Conservation (phyloP, 2,888 invertebrate genomes). For the Drosophila pseudotakahashii region DNA sequence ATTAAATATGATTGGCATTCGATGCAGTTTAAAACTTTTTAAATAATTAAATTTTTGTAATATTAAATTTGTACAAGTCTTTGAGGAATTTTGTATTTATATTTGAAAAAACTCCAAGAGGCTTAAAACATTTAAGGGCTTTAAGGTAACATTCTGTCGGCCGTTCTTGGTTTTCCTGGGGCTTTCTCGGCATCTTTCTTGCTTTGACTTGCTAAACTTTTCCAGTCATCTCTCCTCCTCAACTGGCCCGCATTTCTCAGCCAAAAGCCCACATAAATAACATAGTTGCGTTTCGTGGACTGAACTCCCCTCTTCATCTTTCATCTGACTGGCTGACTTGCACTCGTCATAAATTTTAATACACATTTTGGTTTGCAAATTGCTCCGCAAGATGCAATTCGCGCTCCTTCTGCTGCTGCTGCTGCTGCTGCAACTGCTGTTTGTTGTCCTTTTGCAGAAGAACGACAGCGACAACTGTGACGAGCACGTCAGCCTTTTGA, state of each 20-base stretch:
- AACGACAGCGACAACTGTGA: conserved; percentile 70
- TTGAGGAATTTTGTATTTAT: no score
- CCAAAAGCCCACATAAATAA: conserved; percentile 45
- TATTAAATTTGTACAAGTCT: no score
- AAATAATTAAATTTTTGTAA: background rate
- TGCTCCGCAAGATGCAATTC: conserved; percentile 74
- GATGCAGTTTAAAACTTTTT: no score
- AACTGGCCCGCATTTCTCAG: conserved; percentile 30
- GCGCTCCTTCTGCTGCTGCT: conserved; percentile 22
- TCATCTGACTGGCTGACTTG: conserved; percentile 47
- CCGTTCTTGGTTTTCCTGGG: conserved; percentile 3
- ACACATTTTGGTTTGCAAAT: conserved; percentile 80
- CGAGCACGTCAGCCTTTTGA: conserved; percentile 78
- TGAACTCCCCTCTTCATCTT: conserved; percentile 7
- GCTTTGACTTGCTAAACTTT: conserved; percentile 26
- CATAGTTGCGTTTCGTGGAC: conserved; percentile 32
- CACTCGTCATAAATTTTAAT: conserved; percentile 79
- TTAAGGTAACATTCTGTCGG: conserved; percentile 16
- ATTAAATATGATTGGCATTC: background rate
- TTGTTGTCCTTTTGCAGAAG: conserved; percentile 57
- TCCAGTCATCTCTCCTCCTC: conserved; percentile 7
- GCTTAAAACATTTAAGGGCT: background rate
- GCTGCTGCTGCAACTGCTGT: background rate
- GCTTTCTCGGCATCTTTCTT: conserved; percentile 7
- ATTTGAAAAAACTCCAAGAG: no score